Evolutionary conservation across 2,888 invertebrate genomes (phyloP), one percentile per base, ranked within the genome.

Genomic region (Tetranychus truncatus): DNA sequence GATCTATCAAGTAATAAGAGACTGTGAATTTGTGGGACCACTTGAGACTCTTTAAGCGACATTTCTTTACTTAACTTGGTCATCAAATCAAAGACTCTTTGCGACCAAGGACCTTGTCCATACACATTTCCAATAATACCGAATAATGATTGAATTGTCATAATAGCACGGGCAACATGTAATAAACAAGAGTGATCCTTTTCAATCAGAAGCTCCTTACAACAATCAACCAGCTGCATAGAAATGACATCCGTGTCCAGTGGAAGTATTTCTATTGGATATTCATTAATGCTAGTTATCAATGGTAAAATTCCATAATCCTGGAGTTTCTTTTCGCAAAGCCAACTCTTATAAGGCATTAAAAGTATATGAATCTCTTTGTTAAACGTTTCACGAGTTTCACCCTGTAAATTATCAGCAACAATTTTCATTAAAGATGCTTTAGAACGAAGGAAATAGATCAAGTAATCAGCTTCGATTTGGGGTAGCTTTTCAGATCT

Each of bases 181-280:
- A 91, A 92, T 74, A 95, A 84, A 79, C 89, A 89, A 0, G 92
- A 91, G 0, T 91, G 90, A 82, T 96, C 95, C 78, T 91, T 91
- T 82, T 95, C 92, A 76, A 96, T 84, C 77, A 89, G 87, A 80
- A 90, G 90, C 82, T 96, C 95, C 84, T 85, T 77, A 45, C 79
- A 78, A 69, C 90, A 88, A 80, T 88, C 86, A 46, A 89, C 88
- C 78, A 91, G 85, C 83, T 96, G 95, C 88, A 96, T 89, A 0
- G 95, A 94, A 80, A 96, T 87, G 11, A 96, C 86, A 84, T 96
- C 96, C 80, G 88, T 89, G 80, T 96, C 95, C 80, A 95, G 88
- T 0, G 95, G 94, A 81, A 92, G 91, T 71, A 95, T 86, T 80
- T 92, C 90, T 82, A 94, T 90, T 76, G 89, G 87, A 80, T 94